These are phyloP conservation scores for Allacma fusca DNA, from an alignment of 2,888 invertebrate species.

Conservation along the genomic window DNA sequence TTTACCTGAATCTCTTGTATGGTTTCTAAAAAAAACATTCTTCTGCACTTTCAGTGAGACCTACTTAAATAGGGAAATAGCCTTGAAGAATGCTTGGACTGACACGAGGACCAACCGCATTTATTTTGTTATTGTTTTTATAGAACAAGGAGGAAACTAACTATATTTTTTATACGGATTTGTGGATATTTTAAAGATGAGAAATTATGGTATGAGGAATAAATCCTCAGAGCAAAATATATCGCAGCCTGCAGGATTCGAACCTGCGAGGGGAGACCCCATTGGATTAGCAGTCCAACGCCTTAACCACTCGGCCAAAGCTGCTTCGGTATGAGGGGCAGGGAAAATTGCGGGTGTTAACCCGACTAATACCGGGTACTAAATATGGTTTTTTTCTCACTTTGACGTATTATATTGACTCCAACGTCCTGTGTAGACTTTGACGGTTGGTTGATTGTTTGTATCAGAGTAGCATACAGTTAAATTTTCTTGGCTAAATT, in stretches of 20 bases:
- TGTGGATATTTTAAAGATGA: too few relatives aligned
- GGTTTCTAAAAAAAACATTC: too few relatives aligned
- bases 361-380: background rate
- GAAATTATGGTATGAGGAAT: too few relatives aligned
- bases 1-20: too few relatives aligned
- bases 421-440: background rate
- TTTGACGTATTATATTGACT: background rate
- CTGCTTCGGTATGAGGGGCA: slow-evolving; percentile 1
- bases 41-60: too few relatives aligned
- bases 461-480: background rate
- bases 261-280: slow-evolving; percentile 86
- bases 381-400: background rate
- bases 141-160: too few relatives aligned
- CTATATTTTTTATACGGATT: too few relatives aligned
- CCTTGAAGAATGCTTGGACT: too few relatives aligned
- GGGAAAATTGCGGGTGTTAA: background rate
- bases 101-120: too few relatives aligned
- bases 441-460: background rate
- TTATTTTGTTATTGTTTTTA: too few relatives aligned
- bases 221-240: slow-evolving; percentile 37
- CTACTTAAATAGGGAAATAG: too few relatives aligned
- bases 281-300: slow-evolving; percentile 87
- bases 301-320: slow-evolving; percentile 83
- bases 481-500: slow-evolving; percentile 6
- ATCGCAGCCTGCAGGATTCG: slow-evolving; percentile 69